Percentiles rank a stretch among this genome's conserved stretches.
These are phyloP conservation scores for Chrysodeixis includens DNA, from an alignment of 2,888 invertebrate species.

Conservation along the genomic window DNA sequence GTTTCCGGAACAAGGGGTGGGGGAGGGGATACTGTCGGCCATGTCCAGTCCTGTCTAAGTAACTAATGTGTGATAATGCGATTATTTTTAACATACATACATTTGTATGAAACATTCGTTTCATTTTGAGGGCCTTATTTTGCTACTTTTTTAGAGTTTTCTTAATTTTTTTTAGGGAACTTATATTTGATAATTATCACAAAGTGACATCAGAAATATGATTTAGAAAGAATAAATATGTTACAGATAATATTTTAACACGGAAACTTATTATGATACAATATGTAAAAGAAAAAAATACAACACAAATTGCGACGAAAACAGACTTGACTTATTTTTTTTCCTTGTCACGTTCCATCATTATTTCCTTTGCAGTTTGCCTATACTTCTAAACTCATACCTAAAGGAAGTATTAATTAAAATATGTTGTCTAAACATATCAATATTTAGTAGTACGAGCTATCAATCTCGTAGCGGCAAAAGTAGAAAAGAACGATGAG, in stretches of 20 bases:
- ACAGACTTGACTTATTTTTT: constrained; percentile 16
- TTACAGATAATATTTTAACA: no score
- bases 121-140: background rate
- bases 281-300: constrained; percentile 18
- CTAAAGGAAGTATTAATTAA: background rate
- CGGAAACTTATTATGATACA: background rate
- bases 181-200: no score
- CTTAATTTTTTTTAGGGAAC: background rate
- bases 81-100: constrained; percentile 39
- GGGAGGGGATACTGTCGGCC: constrained; percentile 60
- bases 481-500: background rate
- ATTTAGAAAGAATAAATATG: no score
- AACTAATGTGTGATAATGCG: constrained; percentile 49
- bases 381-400: background rate
- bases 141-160: background rate
- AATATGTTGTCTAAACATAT: background rate
- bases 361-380: background rate
- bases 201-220: no score
- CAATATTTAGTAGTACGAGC: background rate
- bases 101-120: background rate
- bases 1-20: constrained; percentile 64
- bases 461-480: no score
- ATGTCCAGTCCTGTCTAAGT: constrained; percentile 26
- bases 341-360: constrained; percentile 23
- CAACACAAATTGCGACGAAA: constrained; percentile 17